phyloP scores from a whole-genome alignment of 2,797 vertebrate genomes.

The Silurus aristotelis region DNA sequence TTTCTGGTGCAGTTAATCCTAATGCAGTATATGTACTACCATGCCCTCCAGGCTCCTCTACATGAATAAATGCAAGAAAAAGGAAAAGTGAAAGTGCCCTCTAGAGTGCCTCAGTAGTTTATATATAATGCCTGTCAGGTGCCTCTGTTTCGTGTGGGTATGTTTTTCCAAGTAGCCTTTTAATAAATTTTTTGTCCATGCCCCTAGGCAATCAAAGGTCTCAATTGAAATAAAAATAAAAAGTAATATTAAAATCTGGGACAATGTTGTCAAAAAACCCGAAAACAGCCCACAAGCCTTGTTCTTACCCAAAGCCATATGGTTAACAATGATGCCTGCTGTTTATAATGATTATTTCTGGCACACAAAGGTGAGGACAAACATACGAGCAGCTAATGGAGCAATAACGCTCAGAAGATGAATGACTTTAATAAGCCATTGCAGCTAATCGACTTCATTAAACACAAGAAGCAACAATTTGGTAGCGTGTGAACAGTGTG shows the following conservation, averaged over 20 bases:
- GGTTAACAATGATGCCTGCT: slow-evolving; percentile 11
- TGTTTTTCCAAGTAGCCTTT: neutral
- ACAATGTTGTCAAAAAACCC: neutral
- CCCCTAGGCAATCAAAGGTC: neutral
- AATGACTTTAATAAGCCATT: slow-evolving; percentile 41
- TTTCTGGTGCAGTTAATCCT: no score
- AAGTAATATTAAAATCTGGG: neutral
- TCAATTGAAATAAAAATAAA: neutral
- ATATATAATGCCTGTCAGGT: neutral
- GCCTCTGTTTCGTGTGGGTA: neutral
- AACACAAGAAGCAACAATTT: slow-evolving; percentile 6
- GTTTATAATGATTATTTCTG: slow-evolving; percentile 29
- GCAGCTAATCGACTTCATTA: slow-evolving; percentile 41
- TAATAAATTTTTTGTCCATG: neutral
- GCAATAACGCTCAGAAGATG: slow-evolving; percentile 33
- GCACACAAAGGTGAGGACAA: slow-evolving; percentile 35
- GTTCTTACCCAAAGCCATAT: slow-evolving; percentile 8
- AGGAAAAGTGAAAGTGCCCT: no score
- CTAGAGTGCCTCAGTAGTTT: no score
- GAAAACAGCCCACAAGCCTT: neutral
- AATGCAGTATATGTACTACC: no score
- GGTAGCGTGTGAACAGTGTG: slow-evolving; percentile 12
- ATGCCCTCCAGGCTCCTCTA: no score
- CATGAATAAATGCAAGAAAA: no score
- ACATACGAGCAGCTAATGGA: slow-evolving; percentile 35